Evolutionary conservation across 2,113 vertebrate species (phyloP).

Genomic region (Rhinolophus ferrumequinum): DNA sequence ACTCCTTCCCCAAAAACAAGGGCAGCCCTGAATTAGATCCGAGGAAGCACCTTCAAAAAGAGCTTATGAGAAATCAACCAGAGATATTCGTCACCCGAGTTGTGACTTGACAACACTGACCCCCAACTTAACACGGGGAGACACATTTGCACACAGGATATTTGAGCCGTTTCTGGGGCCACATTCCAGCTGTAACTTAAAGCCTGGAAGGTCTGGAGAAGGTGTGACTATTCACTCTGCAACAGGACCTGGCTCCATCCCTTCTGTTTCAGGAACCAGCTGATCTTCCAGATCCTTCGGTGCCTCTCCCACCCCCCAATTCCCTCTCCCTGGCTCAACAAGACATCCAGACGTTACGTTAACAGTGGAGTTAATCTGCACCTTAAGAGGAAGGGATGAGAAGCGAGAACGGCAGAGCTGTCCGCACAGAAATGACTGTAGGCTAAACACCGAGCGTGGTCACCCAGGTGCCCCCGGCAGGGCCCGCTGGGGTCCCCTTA

Average conservation of each 20-base stretch:
- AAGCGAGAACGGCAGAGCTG: rapidly evolving
- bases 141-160: background rate
- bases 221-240: background rate
- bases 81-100: background rate
- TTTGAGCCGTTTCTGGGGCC: background rate
- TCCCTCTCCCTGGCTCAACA: background rate
- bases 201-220: background rate
- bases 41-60: background rate
- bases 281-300: rapidly evolving
- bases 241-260: background rate
- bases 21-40: background rate
- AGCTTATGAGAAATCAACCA: rapidly evolving
- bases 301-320: rapidly evolving
- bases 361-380: rapidly evolving
- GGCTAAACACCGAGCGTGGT: rapidly evolving
- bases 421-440: rapidly evolving
- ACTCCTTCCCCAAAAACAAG: background rate
- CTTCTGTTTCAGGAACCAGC: background rate
- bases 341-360: rapidly evolving
- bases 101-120: rapidly evolving
- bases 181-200: background rate
- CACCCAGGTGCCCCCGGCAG: background rate
- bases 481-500: background rate
- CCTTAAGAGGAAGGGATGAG: too few relatives aligned
- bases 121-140: background rate